phyloP scores from a whole-genome alignment of 2,888 invertebrate species.

The Plebejus argus region DNA sequence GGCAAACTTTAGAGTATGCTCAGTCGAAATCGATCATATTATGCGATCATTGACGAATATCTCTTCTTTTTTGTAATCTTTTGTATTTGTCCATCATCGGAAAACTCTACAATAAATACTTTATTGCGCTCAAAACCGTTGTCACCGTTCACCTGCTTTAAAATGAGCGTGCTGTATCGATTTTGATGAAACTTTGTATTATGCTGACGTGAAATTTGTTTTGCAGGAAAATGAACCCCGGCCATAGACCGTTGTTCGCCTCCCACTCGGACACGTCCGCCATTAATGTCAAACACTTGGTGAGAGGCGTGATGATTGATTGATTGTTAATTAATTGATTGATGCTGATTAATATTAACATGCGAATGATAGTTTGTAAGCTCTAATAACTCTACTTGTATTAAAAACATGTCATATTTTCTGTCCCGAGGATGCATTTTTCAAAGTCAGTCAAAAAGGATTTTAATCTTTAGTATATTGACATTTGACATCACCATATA shows the following conservation, averaged over 20 bases:
- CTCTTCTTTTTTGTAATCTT: too few species aligned
- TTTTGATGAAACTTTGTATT: constrained; percentile 18
- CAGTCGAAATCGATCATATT: too few species aligned
- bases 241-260: constrained; percentile 65
- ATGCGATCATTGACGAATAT: background rate
- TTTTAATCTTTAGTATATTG: background rate
- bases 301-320: constrained; percentile 53
- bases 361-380: constrained; percentile 3
- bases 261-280: constrained; percentile 85
- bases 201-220: background rate
- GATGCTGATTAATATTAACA: constrained; percentile 7
- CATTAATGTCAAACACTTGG: constrained; percentile 78
- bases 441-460: background rate
- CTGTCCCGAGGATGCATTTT: background rate
- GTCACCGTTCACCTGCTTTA: background rate
- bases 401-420: background rate
- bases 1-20: too few species aligned
- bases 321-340: background rate
- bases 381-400: background rate
- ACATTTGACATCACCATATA: background rate
- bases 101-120: too few species aligned
- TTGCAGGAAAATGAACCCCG: constrained; percentile 58
- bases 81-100: too few species aligned
- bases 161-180: background rate
- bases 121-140: too few species aligned